phyloP scores from a whole-genome alignment of 2,888 invertebrate species.

The Callinectes sapidus region DNA sequence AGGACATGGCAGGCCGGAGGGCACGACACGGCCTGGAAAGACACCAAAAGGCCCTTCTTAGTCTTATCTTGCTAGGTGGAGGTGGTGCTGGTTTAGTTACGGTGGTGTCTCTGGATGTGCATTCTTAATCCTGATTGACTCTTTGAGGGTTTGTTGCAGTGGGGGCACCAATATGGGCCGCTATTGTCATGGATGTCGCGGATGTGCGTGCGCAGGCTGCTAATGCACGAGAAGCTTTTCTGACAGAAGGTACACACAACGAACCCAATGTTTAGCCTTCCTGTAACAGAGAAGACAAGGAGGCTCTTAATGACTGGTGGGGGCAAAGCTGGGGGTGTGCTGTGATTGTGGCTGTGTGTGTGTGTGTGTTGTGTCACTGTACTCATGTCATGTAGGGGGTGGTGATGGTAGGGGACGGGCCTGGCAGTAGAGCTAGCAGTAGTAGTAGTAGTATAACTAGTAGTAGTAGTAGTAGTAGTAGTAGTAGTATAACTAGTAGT shows the following conservation, averaged over 20 bases:
- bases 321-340: constrained; percentile 1
- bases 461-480: constrained; percentile 56
- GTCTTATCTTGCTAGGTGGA: constrained; percentile 61
- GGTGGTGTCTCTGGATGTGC: constrained; percentile 73
- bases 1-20: constrained; percentile 72
- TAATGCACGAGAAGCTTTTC: constrained; percentile 73
- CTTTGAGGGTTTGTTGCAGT: constrained; percentile 73
- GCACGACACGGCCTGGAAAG: constrained; percentile 73
- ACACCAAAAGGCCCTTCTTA: constrained; percentile 72
- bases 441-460: constrained; percentile 55
- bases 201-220: constrained; percentile 73
- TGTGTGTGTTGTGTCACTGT: background rate
- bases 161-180: constrained; percentile 72
- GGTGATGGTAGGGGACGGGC: background rate
- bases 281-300: constrained; percentile 71
- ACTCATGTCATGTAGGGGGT: background rate
- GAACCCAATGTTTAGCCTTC: constrained; percentile 73
- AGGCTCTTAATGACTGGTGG: constrained; percentile 72
- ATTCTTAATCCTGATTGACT: constrained; percentile 72
- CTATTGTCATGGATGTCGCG: constrained; percentile 73
- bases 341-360: background rate
- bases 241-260: constrained; percentile 73
- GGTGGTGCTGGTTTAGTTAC: constrained; percentile 68
- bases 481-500: constrained; percentile 53
- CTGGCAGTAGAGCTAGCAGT: constrained; percentile 44